Evolutionary conservation across 2,113 vertebrate species (phyloP), one percentile per base, ranked within the genome.

Genomic region (Fulica atra): DNA sequence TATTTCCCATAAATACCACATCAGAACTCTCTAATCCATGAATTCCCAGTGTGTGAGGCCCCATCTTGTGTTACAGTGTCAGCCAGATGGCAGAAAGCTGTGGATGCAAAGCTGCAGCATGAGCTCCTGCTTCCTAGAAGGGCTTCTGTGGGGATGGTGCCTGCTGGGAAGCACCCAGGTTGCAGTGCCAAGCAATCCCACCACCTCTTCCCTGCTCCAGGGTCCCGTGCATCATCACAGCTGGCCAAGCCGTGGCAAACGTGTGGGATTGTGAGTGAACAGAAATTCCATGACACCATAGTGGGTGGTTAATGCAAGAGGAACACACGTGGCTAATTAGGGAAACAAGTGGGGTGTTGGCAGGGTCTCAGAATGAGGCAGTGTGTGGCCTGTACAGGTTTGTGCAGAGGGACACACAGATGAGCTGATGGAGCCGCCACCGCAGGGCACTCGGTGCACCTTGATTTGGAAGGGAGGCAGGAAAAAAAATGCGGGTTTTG

Each of bases 331-430:
- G 51, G 5, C 51, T 88, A 0, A 77, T 73, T 51, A 29, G 73
- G 53, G 84, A 54, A 42, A 17, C 23, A 33, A 19, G n/a, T 6
- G 35, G 26, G 51, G 23, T 50, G 36, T 40, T 54, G 60, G 6
- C 4, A 3, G 33, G 6, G n/a, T 56, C 24, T 63, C 64, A 42
- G 48, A 40, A n/a, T 79, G 31, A 66, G 80, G 25, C 0, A 0
- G 10, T 29, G 13, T 56, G 63, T 83, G 83, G 50, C 51, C 80
- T 82, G 20, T 44, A 3, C 26, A 31, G 35, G 63, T 0, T 0
- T 31, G 48, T 42, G 20, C 76, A 53, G 65, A 59, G 65, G 61
- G 56, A 23, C 72, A 25, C 18, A 8, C 7, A 42, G 60, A 9
- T 50, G 54, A 51, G 35, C 73, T 42, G 74, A 20, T 4, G 7